Base-by-base conservation (phyloP, 2,797 vertebrate species). In the Carcharodon carcharias region DNA sequence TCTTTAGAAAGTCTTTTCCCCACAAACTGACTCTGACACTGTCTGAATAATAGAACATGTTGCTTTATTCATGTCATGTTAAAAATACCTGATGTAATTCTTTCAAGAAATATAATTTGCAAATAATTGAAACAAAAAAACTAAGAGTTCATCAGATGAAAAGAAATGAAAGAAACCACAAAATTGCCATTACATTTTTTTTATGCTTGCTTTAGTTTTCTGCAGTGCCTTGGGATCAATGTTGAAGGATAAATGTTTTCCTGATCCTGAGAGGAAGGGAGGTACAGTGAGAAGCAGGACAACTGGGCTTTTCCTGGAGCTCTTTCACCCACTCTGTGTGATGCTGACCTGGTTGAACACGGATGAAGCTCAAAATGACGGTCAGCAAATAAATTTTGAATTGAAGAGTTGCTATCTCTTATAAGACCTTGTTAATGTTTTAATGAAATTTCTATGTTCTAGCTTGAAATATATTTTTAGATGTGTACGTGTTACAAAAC, bases 181-280 rank as follows among this genome's bases (percentile, higher is more conserved):
- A 50, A 45, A 23, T 28, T 96, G 77, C 9, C 58, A 31, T 85
- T 65, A 45, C 40, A 45, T 77, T 77, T 77, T 58, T 71, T 67
- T 35, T 18, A 31, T 56, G 67, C 16, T 77, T 95, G 1, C 67
- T 95, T 54, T 71, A 98, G 98, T 97, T 96, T 82, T 97, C 96
- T 98, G 98, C 97, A 97, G 96, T 67, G 96, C 97, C 96, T 97
- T 98, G 91, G 98, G 98, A 67, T 97, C 97, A 31, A 96, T 97
- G 88, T 96, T 97, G 89, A 98, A 97, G 69, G 98, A 98, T 95
- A 98, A 97, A 96, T 98, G 98, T 97, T 96, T 98, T 23, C 96
- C 96, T 28, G 94, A 58, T 26, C 93, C 96, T 4, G 94, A 77
- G 31, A 96, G 50, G 11, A 96, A 97, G 18, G 96, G 96, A 73